Conservation (phyloP, 2,797 vertebrate genomes). For the Chelon auratus region DNA sequence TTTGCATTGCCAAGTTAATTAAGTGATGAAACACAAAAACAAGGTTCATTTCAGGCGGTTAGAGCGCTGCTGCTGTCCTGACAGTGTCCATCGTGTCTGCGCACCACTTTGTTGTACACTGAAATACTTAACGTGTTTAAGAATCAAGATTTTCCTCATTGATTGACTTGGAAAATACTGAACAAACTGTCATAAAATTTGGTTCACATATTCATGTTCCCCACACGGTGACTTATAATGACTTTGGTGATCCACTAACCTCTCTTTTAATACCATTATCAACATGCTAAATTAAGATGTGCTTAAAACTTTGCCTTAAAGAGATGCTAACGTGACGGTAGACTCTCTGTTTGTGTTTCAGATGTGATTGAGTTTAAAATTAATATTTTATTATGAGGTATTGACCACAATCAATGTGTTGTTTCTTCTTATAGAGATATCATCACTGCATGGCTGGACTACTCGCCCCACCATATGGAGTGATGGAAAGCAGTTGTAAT, state of each 20-base stretch:
- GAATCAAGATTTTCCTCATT: not conserved
- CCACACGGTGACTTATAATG: not conserved
- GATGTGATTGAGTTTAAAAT: too few species aligned
- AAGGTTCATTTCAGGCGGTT: too few species aligned
- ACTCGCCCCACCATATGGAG: constrained; percentile 95
- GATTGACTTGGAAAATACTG: not conserved
- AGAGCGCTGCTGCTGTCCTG: too few species aligned
- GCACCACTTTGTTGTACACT: not conserved
- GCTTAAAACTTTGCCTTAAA: not conserved
- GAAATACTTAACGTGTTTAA: not conserved
- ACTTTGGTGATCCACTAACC: not conserved
- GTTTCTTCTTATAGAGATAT: constrained; percentile 88
- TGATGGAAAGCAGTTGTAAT: constrained; percentile 93
- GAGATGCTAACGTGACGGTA: too few species aligned
- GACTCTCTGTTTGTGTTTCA: too few species aligned
- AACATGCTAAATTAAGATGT: not conserved
- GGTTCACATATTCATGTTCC: not conserved
- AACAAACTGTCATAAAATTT: not conserved
- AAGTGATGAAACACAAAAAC: too few species aligned
- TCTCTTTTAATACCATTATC: not conserved
- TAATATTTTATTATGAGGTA: too few species aligned
- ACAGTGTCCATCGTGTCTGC: not conserved
- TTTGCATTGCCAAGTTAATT: too few species aligned
- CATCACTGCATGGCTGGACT: constrained; percentile 96
- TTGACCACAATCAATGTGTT: not conserved